Percentiles rank a stretch among this genome's conserved stretches.
These are phyloP conservation scores for Dryobotodes eremita DNA, from an alignment of 2,888 invertebrate genomes.

Conservation along the genomic window DNA sequence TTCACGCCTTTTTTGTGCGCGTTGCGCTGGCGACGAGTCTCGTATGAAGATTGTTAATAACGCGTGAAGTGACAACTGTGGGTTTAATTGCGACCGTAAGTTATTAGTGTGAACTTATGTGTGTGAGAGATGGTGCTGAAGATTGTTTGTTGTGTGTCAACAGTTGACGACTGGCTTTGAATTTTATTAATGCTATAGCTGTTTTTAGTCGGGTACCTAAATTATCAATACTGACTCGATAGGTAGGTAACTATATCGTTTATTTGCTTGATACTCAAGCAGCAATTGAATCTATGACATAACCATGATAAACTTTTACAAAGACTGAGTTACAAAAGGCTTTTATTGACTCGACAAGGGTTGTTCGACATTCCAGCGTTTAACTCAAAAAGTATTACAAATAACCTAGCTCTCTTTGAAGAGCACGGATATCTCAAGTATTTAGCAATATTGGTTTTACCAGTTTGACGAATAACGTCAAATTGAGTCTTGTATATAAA, in stretches of 20 bases:
- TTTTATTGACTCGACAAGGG: slow-evolving; percentile 13
- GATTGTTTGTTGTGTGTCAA: slow-evolving; percentile 38
- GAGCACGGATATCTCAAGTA: slow-evolving; percentile 12
- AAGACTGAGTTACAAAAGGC: neutral
- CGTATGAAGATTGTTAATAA: slow-evolving; percentile 82
- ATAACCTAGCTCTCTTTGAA: neutral
- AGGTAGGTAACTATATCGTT: neutral
- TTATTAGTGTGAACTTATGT: slow-evolving; percentile 65
- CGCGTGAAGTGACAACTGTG: slow-evolving; percentile 85
- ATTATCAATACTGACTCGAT: neutral
- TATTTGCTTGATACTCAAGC: neutral
- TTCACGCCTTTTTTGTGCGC: slow-evolving; percentile 87
- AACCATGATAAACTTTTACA: slow-evolving; percentile 1
- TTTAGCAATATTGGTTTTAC: slow-evolving; percentile 13
- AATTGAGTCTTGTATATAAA: slow-evolving; percentile 23
- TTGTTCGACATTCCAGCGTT: neutral
- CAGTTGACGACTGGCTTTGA: slow-evolving; percentile 17
- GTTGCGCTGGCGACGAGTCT: slow-evolving; percentile 70
- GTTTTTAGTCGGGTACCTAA: neutral
- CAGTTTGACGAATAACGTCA: slow-evolving; percentile 5
- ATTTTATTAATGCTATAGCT: neutral
- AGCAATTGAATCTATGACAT: neutral
- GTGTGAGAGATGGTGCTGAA: slow-evolving; percentile 41
- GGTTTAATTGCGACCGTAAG: slow-evolving; percentile 81
- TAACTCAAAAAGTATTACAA: neutral